Base-by-base conservation (phyloP, 2,888 invertebrate genomes). In the Oxyteleia sp. region DNA sequence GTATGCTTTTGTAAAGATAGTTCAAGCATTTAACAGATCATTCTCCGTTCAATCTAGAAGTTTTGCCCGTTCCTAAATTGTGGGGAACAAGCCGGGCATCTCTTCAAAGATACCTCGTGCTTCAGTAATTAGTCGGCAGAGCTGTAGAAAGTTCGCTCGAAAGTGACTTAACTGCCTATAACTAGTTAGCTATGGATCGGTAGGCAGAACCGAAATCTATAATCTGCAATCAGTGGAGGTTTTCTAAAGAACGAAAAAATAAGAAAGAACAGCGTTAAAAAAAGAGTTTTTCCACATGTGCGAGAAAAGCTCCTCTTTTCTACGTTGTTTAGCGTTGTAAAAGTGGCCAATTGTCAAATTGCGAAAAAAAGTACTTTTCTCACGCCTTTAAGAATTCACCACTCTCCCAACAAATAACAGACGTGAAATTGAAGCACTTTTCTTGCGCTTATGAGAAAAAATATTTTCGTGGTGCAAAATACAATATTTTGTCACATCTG, bases 31-130 rank as follows among this genome's bases (percentile, higher is more conserved):
- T 78, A 78, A 38, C 61, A 61, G 18, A 78, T 78, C 59, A 78
- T 78, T 69, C 51, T 69, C 68, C 51, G 32, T 78, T 69, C 61
- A 69, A 69, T 61, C 68, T 69, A n/a, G 13, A 78, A 78, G 78
- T 78, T 69, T 69, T 61, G 78, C 26, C 45, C 16, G 61, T 51
- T 61, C 53, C 78, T 78, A 53, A 69, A 78, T 78, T 61, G 69
- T 41, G 20, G 51, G 10, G 68, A 78, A 78, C 68, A 47, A 78
- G 45, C 45, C 20, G 59, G 32, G 32, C 61, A 16, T 61, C 51
- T 51, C 45, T 20, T 61, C 68, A 78, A 78, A 78, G 78, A 61
- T 61, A 35, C 45, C 32, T 49, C 43, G 29, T 38, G 53, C 35
- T 23, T 38, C 20, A 49, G 23, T 66, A 75, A 75, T 75, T 75